These are phyloP conservation scores for Dasypolia templi DNA, from an alignment of 2,888 invertebrate genomes.

Conservation along the genomic window DNA sequence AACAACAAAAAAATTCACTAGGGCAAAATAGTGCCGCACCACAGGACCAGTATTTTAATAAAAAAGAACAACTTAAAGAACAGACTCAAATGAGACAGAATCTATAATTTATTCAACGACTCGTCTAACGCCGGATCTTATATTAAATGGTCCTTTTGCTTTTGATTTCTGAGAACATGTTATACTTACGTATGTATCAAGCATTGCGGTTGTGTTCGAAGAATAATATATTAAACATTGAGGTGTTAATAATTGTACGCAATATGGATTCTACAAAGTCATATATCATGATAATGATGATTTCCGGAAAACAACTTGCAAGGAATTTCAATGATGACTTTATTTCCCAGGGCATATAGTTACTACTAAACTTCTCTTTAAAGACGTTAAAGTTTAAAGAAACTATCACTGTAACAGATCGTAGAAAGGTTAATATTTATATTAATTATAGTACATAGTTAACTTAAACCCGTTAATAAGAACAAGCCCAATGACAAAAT, in stretches of 20 bases:
- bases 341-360: conserved; percentile 19
- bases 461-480: not conserved
- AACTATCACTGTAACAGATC: not conserved
- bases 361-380: not conserved
- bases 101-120: conserved; percentile 78
- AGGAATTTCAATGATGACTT: conserved; percentile 27
- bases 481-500: conserved; percentile 2
- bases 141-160: conserved; percentile 58
- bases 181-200: conserved; percentile 23
- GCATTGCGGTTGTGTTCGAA: conserved; percentile 39
- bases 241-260: conserved; percentile 5
- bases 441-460: not conserved
- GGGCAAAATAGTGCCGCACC: conserved; percentile 17
- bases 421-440: not conserved
- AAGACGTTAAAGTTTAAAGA: not conserved
- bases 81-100: conserved; percentile 38
- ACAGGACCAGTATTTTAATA: conserved; percentile 22
- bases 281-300: conserved; percentile 8
- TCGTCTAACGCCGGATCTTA: conserved; percentile 64
- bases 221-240: conserved; percentile 31
- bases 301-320: conserved; percentile 24
- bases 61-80: conserved; percentile 29
- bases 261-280: conserved; percentile 34
- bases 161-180: conserved; percentile 58
- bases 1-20: conserved; percentile 9